Evolutionary conservation across 2,113 vertebrate species (phyloP).

Genomic region (Paramormyrops kingsleyae): DNA sequence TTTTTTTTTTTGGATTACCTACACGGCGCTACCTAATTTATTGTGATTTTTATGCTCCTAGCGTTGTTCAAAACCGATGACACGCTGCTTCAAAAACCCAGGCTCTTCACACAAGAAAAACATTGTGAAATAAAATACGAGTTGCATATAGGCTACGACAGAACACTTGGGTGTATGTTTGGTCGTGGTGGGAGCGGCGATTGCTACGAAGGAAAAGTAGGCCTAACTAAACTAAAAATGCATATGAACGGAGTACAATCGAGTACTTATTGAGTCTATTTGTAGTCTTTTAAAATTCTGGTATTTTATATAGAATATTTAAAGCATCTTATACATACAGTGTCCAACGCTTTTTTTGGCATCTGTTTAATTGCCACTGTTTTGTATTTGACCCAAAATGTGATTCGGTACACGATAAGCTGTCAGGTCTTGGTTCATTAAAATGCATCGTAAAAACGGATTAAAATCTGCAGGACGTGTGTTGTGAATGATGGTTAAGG

Average conservation of each 20-base stretch:
- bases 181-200: background rate
- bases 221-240: background rate
- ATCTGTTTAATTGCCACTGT: background rate
- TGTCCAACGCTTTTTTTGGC: background rate
- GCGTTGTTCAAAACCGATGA: background rate
- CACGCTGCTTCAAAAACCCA: background rate
- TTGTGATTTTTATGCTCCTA: background rate
- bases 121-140: background rate
- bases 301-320: background rate
- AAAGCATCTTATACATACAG: background rate
- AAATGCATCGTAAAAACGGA: background rate
- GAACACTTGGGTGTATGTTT: background rate
- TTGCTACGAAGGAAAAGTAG: background rate
- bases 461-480: background rate
- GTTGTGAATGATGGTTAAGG: background rate
- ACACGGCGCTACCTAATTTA: background rate
- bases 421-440: background rate
- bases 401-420: background rate
- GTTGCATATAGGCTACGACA: background rate
- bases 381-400: background rate
- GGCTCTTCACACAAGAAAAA: background rate
- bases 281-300: background rate
- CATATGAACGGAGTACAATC: background rate
- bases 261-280: background rate
- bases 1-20: background rate